These are phyloP conservation scores for Plotosus lineatus DNA, from an alignment of 2,113 vertebrate genomes.

Conservation along the genomic window DNA sequence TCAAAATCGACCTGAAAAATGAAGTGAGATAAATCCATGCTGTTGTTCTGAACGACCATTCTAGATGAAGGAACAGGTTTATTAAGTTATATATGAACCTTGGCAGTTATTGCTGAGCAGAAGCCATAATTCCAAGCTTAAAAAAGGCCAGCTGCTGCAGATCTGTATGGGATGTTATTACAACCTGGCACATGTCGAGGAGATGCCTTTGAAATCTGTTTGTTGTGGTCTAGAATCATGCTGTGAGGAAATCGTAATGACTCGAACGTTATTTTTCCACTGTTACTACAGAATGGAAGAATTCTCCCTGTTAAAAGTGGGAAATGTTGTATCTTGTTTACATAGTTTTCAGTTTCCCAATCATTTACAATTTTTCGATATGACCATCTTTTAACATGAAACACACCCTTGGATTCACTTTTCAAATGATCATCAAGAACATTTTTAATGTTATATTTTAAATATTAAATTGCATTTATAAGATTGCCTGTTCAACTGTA, in stretches of 20 bases:
- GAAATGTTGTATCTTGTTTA: not conserved
- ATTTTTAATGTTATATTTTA: not conserved
- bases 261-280: slow-evolving; percentile 23
- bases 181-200: slow-evolving; percentile 14
- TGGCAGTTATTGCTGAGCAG: slow-evolving; percentile 1
- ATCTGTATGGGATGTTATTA: slow-evolving; percentile 35
- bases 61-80: slow-evolving; percentile 5
- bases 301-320: slow-evolving; percentile 27
- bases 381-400: not conserved
- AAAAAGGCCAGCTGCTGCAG: slow-evolving; percentile 1
- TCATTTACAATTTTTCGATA: not conserved
- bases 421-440: not conserved
- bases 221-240: slow-evolving; percentile 42
- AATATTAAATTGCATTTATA: not conserved
- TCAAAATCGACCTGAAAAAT: not conserved
- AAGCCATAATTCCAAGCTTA: slow-evolving; percentile 7
- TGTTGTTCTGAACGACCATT: not conserved
- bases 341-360: not conserved
- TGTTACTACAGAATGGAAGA: slow-evolving; percentile 16
- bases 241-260: slow-evolving; percentile 22
- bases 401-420: not conserved
- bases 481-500: not conserved
- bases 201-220: slow-evolving; percentile 29
- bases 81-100: not conserved
- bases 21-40: not conserved